phyloP scores from a whole-genome alignment of 2,888 invertebrate genomes.

The Drosophila glabriapex region DNA sequence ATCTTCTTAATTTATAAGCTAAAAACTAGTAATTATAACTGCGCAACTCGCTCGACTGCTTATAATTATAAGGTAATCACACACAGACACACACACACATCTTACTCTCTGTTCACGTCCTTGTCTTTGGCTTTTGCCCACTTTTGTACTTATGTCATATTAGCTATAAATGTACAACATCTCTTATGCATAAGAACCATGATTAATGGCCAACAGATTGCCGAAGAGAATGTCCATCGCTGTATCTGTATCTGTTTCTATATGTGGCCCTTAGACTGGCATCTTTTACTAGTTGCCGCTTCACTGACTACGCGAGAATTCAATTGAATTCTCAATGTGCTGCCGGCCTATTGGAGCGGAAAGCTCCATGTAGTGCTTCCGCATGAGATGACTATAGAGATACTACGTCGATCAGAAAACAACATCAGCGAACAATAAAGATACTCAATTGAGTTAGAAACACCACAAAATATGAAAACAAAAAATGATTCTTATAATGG shows the following conservation, averaged over 20 bases:
- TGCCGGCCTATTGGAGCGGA: conserved; percentile 75
- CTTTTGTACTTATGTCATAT: conserved; percentile 81
- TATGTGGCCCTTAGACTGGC: conserved; percentile 43
- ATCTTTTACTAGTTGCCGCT: conserved; percentile 64
- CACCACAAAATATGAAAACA: not conserved
- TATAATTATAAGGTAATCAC: conserved; percentile 73
- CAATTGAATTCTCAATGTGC: conserved; percentile 67
- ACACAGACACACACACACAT: conserved; percentile 12
- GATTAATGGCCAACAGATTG: conserved; percentile 71
- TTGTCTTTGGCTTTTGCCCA: conserved; percentile 70
- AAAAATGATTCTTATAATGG: conserved; percentile 6
- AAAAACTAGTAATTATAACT: conserved; percentile 80
- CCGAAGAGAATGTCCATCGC: conserved; percentile 25
- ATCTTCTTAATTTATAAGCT: conserved; percentile 81
- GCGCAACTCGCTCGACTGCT: conserved; percentile 68
- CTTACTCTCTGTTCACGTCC: conserved; percentile 25
- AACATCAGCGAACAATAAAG: conserved; percentile 24
- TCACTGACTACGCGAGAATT: conserved; percentile 55
- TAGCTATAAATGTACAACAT: conserved; percentile 77
- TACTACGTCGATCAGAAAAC: conserved; percentile 28
- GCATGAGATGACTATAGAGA: conserved; percentile 35
- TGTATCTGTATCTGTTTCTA: conserved; percentile 13
- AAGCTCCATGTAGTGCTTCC: conserved; percentile 66
- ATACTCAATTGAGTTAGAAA: not conserved
- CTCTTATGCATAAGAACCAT: conserved; percentile 61